phyloP scores from a whole-genome alignment of 64 coral and sea anemone species.

The Pocillopora damicornis region DNA sequence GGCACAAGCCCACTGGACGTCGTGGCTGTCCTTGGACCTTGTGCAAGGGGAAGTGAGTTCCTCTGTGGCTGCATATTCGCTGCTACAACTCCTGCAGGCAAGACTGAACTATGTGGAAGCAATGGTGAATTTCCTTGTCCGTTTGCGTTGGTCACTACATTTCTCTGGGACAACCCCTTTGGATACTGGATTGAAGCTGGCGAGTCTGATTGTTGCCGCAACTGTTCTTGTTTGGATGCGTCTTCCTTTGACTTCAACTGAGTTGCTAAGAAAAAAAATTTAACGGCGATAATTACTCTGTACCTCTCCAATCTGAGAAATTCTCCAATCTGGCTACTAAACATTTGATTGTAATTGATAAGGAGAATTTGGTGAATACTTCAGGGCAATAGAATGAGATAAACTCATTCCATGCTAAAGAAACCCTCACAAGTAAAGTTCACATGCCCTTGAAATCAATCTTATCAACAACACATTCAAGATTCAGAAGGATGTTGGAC shows the following conservation, averaged over 20 bases:
- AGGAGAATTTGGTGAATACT: too few species aligned
- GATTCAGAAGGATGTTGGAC: background rate
- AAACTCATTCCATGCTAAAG: too few species aligned
- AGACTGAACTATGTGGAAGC: background rate
- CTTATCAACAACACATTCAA: too few species aligned
- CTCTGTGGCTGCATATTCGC: background rate
- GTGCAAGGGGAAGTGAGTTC: background rate
- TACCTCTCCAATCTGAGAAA: too few species aligned
- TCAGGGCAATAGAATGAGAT: too few species aligned
- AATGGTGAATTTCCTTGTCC: background rate
- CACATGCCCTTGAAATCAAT: too few species aligned
- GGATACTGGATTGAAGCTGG: too few species aligned
- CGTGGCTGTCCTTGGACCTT: background rate
- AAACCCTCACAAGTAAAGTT: background rate
- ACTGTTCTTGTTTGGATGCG: background rate
- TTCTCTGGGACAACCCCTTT: background rate
- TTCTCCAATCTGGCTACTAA: too few species aligned
- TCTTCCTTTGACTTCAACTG: background rate
- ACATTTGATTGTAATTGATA: too few species aligned
- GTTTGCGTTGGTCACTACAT: too few species aligned
- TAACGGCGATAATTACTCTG: too few species aligned
- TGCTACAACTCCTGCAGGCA: background rate
- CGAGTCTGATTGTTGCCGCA: background rate
- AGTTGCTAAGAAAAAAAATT: too few species aligned
- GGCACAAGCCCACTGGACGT: background rate